Conservation (phyloP, 1,140 invertebrate species). For the Pseudachorutes palmiensis region DNA sequence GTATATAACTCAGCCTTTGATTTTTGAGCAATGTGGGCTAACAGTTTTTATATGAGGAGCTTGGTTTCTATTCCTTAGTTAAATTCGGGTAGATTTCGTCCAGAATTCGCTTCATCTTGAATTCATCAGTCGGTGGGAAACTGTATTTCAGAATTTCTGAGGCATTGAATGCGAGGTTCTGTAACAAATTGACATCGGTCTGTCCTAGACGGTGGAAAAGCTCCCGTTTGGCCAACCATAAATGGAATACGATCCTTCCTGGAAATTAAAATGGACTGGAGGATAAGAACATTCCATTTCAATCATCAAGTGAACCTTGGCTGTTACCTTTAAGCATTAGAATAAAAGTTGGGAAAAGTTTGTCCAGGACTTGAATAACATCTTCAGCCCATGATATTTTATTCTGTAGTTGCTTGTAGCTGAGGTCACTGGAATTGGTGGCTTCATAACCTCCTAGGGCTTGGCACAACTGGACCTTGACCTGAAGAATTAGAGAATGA, state of each 20-base stretch:
- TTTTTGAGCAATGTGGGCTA: no score
- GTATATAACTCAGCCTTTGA: no score
- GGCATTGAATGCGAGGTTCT: neutral
- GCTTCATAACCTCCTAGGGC: neutral
- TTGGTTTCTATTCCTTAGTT: no score
- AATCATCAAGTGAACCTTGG: neutral
- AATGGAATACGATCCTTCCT: neutral
- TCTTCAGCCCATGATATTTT: neutral
- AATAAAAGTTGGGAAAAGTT: neutral
- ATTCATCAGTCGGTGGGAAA: neutral
- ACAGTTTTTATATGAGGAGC: no score
- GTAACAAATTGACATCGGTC: neutral
- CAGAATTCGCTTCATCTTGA: neutral
- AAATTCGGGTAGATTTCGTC: no score
- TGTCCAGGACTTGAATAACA: neutral
- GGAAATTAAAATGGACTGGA: neutral
- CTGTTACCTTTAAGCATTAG: neutral
- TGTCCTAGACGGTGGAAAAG: neutral
- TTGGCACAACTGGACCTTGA: conserved; percentile 3
- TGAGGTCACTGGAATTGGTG: neutral
- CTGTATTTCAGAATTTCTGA: neutral
- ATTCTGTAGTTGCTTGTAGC: neutral
- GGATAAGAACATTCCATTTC: neutral
- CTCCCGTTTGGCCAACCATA: neutral
- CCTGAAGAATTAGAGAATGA: neutral